Conservation (phyloP, 2,888 invertebrate species). For the Synergus umbraculus region DNA sequence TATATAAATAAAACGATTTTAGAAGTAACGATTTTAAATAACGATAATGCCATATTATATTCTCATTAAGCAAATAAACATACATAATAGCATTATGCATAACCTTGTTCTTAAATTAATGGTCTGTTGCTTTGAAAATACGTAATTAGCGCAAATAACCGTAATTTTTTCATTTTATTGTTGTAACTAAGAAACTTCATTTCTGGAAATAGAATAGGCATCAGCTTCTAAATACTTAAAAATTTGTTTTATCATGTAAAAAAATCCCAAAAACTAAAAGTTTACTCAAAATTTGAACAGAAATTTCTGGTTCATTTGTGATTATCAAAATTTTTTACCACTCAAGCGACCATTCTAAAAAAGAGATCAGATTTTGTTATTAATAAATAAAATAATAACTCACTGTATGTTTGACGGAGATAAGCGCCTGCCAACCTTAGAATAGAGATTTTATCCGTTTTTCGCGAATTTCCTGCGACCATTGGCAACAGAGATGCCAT, state of each 20-base stretch:
- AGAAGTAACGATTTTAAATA: neutral
- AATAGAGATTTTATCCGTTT: conserved; percentile 94
- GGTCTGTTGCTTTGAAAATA: neutral
- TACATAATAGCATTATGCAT: neutral
- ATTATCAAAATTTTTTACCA: too few species aligned
- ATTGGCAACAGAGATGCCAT: conserved; percentile 91
- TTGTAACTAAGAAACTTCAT: neutral
- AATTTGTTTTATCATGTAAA: too few species aligned
- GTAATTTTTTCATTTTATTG: neutral
- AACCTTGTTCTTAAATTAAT: neutral
- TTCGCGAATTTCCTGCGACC: conserved; percentile 88
- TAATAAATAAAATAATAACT: conserved; percentile 56
- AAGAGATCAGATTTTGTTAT: too few species aligned
- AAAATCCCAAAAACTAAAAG: too few species aligned
- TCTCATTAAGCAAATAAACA: neutral
- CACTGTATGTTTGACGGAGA: conserved; percentile 87
- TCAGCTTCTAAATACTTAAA: too few species aligned
- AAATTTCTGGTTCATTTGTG: neutral
- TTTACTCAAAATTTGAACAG: too few species aligned
- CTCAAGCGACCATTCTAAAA: too few species aligned
- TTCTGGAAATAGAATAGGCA: neutral
- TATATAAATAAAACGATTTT: conserved; percentile 47
- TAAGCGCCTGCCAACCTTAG: conserved; percentile 91
- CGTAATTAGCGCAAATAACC: neutral
- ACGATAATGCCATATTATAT: neutral